Percentiles rank a stretch among this genome's conserved stretches.
Conservation (phyloP, 2,113 vertebrate genomes). For the Ptyas mucosa region DNA sequence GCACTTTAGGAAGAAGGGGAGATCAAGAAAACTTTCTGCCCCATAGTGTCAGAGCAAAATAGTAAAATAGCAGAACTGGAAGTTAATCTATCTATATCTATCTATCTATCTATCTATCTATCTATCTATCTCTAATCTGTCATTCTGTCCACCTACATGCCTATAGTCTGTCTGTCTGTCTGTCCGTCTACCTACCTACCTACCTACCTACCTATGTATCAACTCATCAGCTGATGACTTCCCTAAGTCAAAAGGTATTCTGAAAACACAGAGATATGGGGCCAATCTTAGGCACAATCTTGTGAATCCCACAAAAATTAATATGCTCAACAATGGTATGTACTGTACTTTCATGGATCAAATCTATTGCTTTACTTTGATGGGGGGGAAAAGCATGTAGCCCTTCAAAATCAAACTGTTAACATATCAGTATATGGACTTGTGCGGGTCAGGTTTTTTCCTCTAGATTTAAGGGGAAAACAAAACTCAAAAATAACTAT, state of each 20-base stretch:
- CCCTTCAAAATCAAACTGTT: neutral
- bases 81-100: neutral
- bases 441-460: neutral
- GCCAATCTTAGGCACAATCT: neutral
- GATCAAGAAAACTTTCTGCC: neutral
- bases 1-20: neutral
- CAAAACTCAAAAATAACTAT: slow-evolving; percentile 27
- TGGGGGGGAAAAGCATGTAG: no score
- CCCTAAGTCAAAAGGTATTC: neutral
- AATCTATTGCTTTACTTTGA: neutral
- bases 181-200: no score
- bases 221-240: neutral
- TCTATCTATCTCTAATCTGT: no score
- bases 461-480: neutral
- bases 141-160: no score
- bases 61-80: neutral
- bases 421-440: neutral
- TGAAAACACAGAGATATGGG: neutral
- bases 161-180: no score
- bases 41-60: neutral
- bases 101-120: no score
- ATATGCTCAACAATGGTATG: no score
- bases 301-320: neutral
- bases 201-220: neutral
- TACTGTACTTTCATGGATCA: neutral